A percentile compares a stretch with the other conserved stretches of the same genome.
Evolutionary conservation across 2,113 vertebrate genomes (phyloP).

Genomic region (Platycercus adscitus): DNA sequence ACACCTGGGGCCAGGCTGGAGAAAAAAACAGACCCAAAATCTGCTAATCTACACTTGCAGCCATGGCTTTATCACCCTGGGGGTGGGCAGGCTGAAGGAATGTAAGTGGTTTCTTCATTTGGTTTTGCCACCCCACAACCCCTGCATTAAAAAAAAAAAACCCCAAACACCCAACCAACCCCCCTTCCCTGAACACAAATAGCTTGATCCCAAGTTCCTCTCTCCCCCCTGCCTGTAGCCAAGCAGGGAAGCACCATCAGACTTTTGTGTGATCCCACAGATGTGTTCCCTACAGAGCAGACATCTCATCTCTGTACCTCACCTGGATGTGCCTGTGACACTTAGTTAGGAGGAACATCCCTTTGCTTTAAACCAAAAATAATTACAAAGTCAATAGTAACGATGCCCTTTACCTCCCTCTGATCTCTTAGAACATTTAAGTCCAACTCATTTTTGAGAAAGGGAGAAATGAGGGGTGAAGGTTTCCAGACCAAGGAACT

Average conservation of each 20-base stretch:
- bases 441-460: neutral
- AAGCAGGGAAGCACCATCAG: slow-evolving; percentile 4
- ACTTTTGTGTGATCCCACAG: slow-evolving; percentile 8
- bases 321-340: neutral
- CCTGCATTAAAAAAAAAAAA: neutral
- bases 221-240: neutral
- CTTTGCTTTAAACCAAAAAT: slow-evolving; percentile 44
- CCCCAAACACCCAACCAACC: neutral
- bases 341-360: neutral
- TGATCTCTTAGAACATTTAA: neutral
- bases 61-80: neutral
- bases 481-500: neutral
- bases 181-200: neutral
- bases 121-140: neutral
- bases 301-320: neutral
- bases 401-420: neutral
- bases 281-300: slow-evolving; percentile 20
- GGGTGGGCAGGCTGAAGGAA: slow-evolving; percentile 25
- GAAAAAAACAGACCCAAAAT: neutral
- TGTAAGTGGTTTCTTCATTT: slow-evolving; percentile 15
- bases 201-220: slow-evolving; percentile 50
- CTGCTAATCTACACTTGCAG: neutral
- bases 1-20: neutral
- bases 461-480: neutral
- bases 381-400: neutral